phyloP scores from a whole-genome alignment of 2,797 vertebrate species.

The Arctocebus calabarensis region DNA sequence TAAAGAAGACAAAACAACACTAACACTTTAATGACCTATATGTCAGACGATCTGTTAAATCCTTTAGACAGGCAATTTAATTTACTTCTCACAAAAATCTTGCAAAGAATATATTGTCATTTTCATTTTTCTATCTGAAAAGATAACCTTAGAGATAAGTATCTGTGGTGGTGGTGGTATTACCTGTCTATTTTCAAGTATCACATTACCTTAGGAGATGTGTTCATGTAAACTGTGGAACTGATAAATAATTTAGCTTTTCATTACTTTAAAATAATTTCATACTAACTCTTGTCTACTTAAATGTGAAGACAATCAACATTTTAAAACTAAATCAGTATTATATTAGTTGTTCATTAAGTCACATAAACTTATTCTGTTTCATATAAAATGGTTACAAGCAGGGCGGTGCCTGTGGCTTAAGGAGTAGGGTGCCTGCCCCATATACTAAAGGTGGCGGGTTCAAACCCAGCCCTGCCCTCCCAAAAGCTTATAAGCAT shows the following conservation, averaged over 20 bases:
- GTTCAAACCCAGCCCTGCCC: too few relatives aligned
- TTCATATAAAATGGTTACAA: background rate
- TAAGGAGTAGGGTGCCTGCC: too few relatives aligned
- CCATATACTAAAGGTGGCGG: too few relatives aligned
- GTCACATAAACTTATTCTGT: background rate
- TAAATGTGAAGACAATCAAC: background rate
- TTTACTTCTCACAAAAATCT: background rate
- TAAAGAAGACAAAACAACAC: background rate
- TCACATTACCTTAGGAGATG: background rate
- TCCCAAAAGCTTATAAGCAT: background rate
- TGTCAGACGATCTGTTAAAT: background rate
- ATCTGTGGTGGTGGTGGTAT: background rate
- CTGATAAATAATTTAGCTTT: background rate
- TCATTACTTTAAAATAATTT: slow-evolving; percentile 39
- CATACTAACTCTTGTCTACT: background rate
- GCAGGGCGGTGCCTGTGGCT: too few relatives aligned
- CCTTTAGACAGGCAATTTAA: background rate
- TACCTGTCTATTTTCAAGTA: background rate
- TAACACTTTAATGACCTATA: background rate
- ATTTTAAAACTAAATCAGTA: background rate
- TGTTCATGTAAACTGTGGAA: background rate
- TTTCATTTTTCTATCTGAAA: background rate
- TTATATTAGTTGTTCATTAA: background rate
- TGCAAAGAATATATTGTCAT: background rate
- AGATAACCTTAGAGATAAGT: background rate